Evolutionary conservation across 64 coral and sea anemone genomes (phyloP), one percentile per base, ranked within the genome.

Genomic region (Montipora cactus): DNA sequence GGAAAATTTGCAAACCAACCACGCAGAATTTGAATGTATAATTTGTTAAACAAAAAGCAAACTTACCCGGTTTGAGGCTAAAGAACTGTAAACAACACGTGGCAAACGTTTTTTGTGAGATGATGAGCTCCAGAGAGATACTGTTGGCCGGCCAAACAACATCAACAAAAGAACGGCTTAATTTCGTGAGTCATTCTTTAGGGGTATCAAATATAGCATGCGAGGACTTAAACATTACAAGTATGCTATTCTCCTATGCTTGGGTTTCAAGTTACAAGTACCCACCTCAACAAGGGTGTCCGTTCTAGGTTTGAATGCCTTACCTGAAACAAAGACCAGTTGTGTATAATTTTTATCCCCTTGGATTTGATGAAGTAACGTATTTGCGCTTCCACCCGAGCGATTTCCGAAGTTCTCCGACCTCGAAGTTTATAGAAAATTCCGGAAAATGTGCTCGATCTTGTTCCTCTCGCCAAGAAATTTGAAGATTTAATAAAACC

Each of bases 171-270:
- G 82, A 47, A 49, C 82, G 10, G 19, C 44, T 86, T 44, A 48
- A 44, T 86, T 37, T 86, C 82, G 82, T 86, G 82, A 86, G 82
- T 49, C 62, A 21, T 45, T 86, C 18, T 16, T 5, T 14, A 18
- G 46, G 66, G 79, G 82, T 86, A 86, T 86, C 82, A 86, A 86
- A 86, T 86, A 86, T 86, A 50, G 71, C 76, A 16, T 5, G 16
- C 45, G 82, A 86, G 82, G 82, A 49, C 82, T 59, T 14, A 72
- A 86, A 71, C 82, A 86, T 86, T 71, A 21, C 82, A 86, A 71
- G 82, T 64, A 72, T 86, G 81, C 55, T 83, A 66, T 44, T 47
- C 44, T 15, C 11, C 19, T 18, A 49, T 48, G 62, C 13, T 15
- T 3, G 15, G 76, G 47, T 62, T 71, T 86, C n/a, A 16, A 8